Evolutionary conservation across 92 coral and sea anemone species (phyloP), one percentile per base, ranked within the genome.

Genomic region (Epizoanthus illoricatus): DNA sequence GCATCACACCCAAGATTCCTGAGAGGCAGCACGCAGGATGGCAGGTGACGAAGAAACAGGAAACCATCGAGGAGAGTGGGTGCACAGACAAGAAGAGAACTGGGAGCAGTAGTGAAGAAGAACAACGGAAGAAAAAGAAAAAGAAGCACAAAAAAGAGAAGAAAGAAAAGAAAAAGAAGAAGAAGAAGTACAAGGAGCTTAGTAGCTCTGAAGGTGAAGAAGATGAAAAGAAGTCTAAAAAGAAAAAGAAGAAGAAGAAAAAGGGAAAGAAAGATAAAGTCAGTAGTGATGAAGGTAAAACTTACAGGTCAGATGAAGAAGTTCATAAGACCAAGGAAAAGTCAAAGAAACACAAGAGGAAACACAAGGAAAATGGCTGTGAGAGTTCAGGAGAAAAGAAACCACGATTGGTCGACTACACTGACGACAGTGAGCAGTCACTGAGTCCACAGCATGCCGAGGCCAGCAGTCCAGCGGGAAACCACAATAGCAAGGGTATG

Each of bases 11-110:
- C 79, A 94, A 75, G 85, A 94, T 97, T 69, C 99, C 99, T 20
- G 99, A 94, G 62, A 89, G 99, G 52, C 99, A 97, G 82, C 97
- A 97, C 71, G 98, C 98, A 4, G 99, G 99, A 6, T 97, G 99
- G 99, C 76, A 82, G n/a, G 99, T 94, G 67, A 86, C 86, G 15
- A 65, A 66, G 75, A 93, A 85, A 85, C 5, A 41, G 54, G 79
- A 75, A 28, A 28, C 36, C 36, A 2, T 28, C 36, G 2, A 28
- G 4, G 86, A 88, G 12, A 79, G 52, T 3, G 87, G 80, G n/a
- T 79, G 23, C 12, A 54, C 55, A 1, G 15, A 74, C 61, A 73
- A 70, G 3, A 81, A 80, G 63, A 59, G 41, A 55, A 90, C 41
- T 40, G 84, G 57, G 39, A 85, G 69, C 2, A 10, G 47, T 12